A percentile compares a stretch with the other conserved stretches of the same genome.
These are phyloP conservation scores for Vannuccia rotundouncinata DNA, from an alignment of 2,888 invertebrate species.

Conservation along the genomic window DNA sequence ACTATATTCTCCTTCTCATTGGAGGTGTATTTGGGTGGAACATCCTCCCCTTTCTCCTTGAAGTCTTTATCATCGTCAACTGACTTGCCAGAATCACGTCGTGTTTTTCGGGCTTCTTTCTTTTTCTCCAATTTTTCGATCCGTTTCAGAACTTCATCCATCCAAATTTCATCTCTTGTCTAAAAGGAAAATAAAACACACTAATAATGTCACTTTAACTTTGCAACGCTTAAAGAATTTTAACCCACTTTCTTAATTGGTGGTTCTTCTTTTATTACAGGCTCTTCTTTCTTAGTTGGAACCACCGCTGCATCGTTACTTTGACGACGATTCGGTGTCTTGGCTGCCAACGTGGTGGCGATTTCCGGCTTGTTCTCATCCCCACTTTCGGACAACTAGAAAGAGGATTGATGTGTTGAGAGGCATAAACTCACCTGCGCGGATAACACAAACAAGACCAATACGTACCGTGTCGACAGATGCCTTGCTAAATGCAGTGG, in stretches of 20 bases:
- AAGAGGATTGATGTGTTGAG: too few species aligned
- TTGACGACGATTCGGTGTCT: background rate
- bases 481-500: background rate
- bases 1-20: background rate
- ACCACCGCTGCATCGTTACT: background rate
- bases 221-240: background rate
- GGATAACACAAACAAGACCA: background rate
- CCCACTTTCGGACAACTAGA: background rate
- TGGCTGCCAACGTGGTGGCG: background rate
- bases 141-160: slow-evolving; percentile 9
- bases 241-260: background rate
- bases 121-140: slow-evolving; percentile 5
- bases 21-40: background rate
- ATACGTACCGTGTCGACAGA: background rate
- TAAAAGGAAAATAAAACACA: background rate
- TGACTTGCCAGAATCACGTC: background rate
- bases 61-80: background rate
- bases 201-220: background rate
- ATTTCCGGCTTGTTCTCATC: background rate
- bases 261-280: background rate
- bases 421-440: too few species aligned
- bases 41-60: background rate
- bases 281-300: background rate
- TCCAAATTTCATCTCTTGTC: slow-evolving; percentile 9
- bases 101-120: background rate